These are phyloP conservation scores for Silurus aristotelis DNA, from an alignment of 2,797 vertebrate species.

Conservation along the genomic window DNA sequence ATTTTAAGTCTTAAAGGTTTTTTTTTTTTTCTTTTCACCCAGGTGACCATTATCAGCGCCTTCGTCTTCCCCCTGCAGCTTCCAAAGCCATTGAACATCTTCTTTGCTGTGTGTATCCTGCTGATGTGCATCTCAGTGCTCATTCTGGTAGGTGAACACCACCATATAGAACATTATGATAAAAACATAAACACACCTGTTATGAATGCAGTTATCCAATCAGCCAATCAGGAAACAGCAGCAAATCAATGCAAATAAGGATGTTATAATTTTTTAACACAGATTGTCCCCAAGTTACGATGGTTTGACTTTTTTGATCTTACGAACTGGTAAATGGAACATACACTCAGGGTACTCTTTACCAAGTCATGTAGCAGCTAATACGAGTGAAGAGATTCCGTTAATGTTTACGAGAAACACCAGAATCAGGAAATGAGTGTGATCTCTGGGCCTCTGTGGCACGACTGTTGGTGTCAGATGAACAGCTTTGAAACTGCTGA, in stretches of 20 bases:
- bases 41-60: slow-evolving; percentile 94
- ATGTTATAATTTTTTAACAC: too few species aligned
- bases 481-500: too few species aligned
- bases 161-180: neutral
- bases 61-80: slow-evolving; percentile 92
- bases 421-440: too few species aligned
- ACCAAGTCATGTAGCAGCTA: too few species aligned
- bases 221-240: neutral
- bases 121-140: slow-evolving; percentile 85
- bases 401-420: neutral
- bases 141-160: slow-evolving; percentile 86
- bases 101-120: slow-evolving; percentile 94
- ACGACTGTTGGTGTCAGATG: too few species aligned
- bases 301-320: too few species aligned
- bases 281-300: too few species aligned
- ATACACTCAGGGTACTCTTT: too few species aligned
- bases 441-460: too few species aligned
- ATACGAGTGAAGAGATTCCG: neutral
- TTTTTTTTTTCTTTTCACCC: slow-evolving; percentile 43
- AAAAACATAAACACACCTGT: neutral
- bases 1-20: neutral
- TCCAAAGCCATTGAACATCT: slow-evolving; percentile 92
- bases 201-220: neutral
- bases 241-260: neutral
- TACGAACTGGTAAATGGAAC: too few species aligned